Base-by-base conservation (phyloP, 2,797 vertebrate species). In the Enteromius radiatus region DNA sequence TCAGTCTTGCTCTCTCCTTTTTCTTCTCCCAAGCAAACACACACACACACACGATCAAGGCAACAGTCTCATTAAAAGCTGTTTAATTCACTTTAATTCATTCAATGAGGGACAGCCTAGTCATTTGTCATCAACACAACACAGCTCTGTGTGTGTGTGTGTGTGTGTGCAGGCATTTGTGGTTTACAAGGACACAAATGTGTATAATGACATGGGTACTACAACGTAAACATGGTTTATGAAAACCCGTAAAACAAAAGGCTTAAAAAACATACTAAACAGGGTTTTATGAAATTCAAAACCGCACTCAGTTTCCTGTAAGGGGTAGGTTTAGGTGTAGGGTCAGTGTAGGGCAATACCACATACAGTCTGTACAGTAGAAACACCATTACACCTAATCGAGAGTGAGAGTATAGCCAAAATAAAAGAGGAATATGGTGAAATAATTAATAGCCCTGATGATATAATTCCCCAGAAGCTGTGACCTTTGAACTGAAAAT, bases 71-170 rank as follows among this genome's bases (percentile, higher is more conserved):
- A 83, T 73, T 31, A 71, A 64, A 65, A 64, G 59, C 38, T 17
- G 56, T 74, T 84, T 78, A 84, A 71, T 69, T 80, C 69, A 74
- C 69, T 47, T 79, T 33, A 61, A 84, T 64, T 41, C 33, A 14
- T 59, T 76, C 70, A 74, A 70, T 59, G 61, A 61, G 65, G 78
- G 45, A 76, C 61, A 75, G 49, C 26, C 56, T 49, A 33, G 77
- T 80, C 49, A 80, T 76, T 75, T 61, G 54, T 84, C 78, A 80
- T 80, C 78, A 80, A n/a, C 61, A 67, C 64, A 73, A 56, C 70
- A 75, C 38, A 36, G 69, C 45, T 17, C 59, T 76, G 9, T 9
- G 6, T 19, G 17, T 36, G 31, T n/a, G 33, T 67, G 10, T n/a
- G 49, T 9, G 19, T 21, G 17, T 85, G 84, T n/a, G n/a, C n/a